phyloP scores from a whole-genome alignment of 1,140 invertebrate species.

The Hycleus cichorii region DNA sequence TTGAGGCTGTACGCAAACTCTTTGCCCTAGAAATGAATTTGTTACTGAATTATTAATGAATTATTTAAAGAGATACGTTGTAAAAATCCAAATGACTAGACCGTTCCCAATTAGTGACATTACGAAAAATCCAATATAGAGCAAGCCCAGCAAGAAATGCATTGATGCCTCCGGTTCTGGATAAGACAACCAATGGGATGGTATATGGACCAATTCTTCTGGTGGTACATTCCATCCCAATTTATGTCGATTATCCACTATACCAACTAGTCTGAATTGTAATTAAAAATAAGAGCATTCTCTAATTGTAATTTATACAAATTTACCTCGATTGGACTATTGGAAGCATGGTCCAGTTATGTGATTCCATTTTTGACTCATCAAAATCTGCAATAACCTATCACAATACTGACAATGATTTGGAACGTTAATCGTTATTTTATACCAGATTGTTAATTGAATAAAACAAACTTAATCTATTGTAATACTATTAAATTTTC shows the following conservation, averaged over 20 bases:
- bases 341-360: conserved; percentile 21
- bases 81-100: conserved; percentile 82
- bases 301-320: no score
- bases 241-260: neutral
- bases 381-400: neutral
- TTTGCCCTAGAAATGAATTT: conserved; percentile 57
- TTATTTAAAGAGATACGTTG: conserved; percentile 50
- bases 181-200: conserved; percentile 73
- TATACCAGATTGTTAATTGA: conserved; percentile 11
- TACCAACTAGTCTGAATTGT: neutral
- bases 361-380: conserved; percentile 4
- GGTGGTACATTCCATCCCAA: conserved; percentile 68
- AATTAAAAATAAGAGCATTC: neutral
- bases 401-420: conserved; percentile 16
- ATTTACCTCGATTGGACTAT: conserved; percentile 19
- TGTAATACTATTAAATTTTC: conserved; percentile 2
- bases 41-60: neutral
- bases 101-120: conserved; percentile 74
- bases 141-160: conserved; percentile 71
- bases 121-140: conserved; percentile 74
- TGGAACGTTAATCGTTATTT: neutral
- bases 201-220: conserved; percentile 65
- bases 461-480: conserved; percentile 14
- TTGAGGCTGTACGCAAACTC: conserved; percentile 47
- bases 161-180: conserved; percentile 70